Conservation (phyloP, 2,113 vertebrate genomes). For the Plectropomus leopardus region DNA sequence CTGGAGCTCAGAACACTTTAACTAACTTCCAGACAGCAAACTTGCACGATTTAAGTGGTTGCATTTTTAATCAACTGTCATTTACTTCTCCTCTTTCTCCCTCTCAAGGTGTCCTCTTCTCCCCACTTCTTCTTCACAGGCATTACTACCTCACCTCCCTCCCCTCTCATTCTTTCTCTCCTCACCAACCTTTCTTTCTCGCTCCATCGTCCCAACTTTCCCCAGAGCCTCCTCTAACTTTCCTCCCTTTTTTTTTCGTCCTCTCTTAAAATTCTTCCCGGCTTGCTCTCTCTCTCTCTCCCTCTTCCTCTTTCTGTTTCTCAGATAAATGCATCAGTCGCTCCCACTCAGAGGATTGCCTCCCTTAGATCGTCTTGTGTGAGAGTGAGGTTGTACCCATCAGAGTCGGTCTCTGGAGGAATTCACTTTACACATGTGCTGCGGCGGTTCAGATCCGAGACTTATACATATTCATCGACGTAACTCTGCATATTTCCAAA, state of each 20-base stretch:
- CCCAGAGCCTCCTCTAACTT: slow-evolving; percentile 58
- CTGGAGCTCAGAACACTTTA: background rate
- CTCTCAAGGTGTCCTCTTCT: slow-evolving; percentile 46
- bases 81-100: slow-evolving; percentile 21
- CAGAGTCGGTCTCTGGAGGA: slow-evolving; percentile 58
- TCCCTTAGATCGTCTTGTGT: slow-evolving; percentile 54
- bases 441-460: slow-evolving; percentile 40
- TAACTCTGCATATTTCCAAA: slow-evolving; percentile 44
- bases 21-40: slow-evolving; percentile 23
- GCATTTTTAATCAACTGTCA: slow-evolving; percentile 11
- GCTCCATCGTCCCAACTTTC: slow-evolving; percentile 32
- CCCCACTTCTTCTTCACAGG: background rate
- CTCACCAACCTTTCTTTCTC: slow-evolving; percentile 15
- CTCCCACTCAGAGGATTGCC: slow-evolving; percentile 44
- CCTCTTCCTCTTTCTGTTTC: slow-evolving; percentile 33
- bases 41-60: slow-evolving; percentile 3
- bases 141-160: background rate
- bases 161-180: background rate
- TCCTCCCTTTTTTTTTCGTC: slow-evolving; percentile 35
- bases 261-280: slow-evolving; percentile 52
- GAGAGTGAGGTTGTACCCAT: slow-evolving; percentile 57
- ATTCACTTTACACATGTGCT: slow-evolving; percentile 65
- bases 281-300: slow-evolving; percentile 15
- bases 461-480: slow-evolving; percentile 66
- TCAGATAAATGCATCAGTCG: slow-evolving; percentile 68